Conservation (phyloP, 2,888 invertebrate species). For the Xanthorhoe designata region DNA sequence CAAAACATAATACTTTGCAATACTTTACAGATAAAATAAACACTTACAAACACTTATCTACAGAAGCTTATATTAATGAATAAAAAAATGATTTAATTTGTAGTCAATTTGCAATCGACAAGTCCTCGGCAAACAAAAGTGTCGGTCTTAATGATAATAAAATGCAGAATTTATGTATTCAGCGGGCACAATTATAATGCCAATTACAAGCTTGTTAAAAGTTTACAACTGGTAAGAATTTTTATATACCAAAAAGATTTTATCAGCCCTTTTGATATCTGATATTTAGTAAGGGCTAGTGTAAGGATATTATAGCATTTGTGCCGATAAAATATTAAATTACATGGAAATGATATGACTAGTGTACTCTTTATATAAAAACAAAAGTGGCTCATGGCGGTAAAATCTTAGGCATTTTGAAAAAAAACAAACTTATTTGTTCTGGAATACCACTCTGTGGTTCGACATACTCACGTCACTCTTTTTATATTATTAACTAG, state of each 20-base stretch:
- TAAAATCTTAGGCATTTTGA: neutral
- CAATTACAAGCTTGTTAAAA: conserved; percentile 64
- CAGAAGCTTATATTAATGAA: conserved; percentile 5
- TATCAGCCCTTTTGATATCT: conserved; percentile 56
- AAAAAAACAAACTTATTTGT: too few relatives aligned
- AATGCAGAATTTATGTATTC: conserved; percentile 62
- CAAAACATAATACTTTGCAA: too few relatives aligned
- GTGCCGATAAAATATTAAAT: conserved; percentile 6
- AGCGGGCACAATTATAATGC: conserved; percentile 66
- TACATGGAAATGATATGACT: neutral
- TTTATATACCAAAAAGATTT: conserved; percentile 58
- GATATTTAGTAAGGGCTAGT: conserved; percentile 45
- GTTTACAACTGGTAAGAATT: conserved; percentile 62
- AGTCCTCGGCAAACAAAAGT: conserved; percentile 58
- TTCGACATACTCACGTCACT: too few relatives aligned
- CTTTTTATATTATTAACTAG: too few relatives aligned
- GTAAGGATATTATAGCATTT: conserved; percentile 4
- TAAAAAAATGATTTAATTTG: conserved; percentile 45
- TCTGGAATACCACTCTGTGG: neutral
- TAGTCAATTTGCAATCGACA: conserved; percentile 61
- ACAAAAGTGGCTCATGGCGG: neutral
- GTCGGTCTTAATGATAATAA: conserved; percentile 76
- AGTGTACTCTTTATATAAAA: neutral
- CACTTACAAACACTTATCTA: neutral
- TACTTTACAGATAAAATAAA: neutral